Base-by-base conservation (phyloP, 2,888 invertebrate genomes). In the Andrena bicolor region DNA sequence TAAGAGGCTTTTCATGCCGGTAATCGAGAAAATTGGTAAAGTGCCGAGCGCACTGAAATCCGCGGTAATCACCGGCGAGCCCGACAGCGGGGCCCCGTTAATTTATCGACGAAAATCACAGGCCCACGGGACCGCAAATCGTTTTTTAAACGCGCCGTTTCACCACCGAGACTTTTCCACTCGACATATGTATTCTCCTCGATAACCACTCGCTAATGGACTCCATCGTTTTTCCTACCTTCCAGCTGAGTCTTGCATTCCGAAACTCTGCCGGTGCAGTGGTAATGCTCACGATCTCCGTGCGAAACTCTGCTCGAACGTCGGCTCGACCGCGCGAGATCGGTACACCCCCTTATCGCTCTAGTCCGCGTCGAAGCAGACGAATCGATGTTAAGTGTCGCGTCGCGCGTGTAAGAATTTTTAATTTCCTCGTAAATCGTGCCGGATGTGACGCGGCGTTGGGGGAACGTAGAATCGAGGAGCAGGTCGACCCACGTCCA, bases 71-170 rank as follows among this genome's bases (percentile, higher is more conserved):
- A 81, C 81, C 77, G 76, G 58, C 60, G 70, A 49, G 70, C 41
- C 82, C 84, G 84, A 85, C 86, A 83, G 82, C 63, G 66, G 75
- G 66, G 75, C 66, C 56, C 84, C 76, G 84, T 89, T 90, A 90
- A 92, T 91, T 91, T 90, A 91, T 91, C 90, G 90, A 83, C 86
- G 83, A 82, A 92, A 92, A 91, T 88, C 87, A 92, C 89, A 90
- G 91, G 82, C 80, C 77, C 80, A 71, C 63, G 70, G 48, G 60
- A 70, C 84, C 84, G 86, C 90, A 89, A 89, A 89, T 87, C 84
- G 87, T 65, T 82, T 89, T 87, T 88, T 89, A 87, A 88, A 87
- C 80, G 87, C 71, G 71, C 30, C 84, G 72, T 84, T 86, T 89
- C 86, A 86, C 80, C 87, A 82, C 87, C 75, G 81, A 82, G 49